These are phyloP conservation scores for Trichechus manatus DNA, from an alignment of 2,113 vertebrate genomes.

Conservation along the genomic window DNA sequence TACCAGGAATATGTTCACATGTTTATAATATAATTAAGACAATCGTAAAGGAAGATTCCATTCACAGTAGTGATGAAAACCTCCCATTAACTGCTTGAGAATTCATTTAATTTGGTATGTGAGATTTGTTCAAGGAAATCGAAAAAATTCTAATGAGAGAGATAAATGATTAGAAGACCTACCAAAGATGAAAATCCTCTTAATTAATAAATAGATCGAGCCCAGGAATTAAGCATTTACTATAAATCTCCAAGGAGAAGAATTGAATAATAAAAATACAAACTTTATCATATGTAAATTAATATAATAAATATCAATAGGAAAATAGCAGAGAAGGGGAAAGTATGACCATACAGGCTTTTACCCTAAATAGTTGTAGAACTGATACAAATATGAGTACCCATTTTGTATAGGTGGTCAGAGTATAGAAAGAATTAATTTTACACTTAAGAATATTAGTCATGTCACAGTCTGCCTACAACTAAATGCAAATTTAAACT, in stretches of 20 bases:
- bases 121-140: slow-evolving; percentile 32
- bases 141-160: background rate
- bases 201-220: background rate
- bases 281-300: background rate
- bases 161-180: background rate
- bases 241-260: background rate
- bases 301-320: background rate
- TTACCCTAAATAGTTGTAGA: background rate
- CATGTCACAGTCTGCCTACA: background rate
- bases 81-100: background rate
- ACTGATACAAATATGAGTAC: background rate
- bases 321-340: background rate
- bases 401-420: background rate
- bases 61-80: background rate
- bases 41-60: background rate
- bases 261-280: background rate
- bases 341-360: background rate
- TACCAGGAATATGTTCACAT: background rate
- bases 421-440: background rate
- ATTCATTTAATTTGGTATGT: slow-evolving; percentile 29
- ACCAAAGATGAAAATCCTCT: background rate
- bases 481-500: background rate
- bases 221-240: background rate
- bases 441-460: background rate
- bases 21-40: background rate